Percentiles rank a stretch among this genome's conserved stretches.
Evolutionary conservation across 2,113 vertebrate species (phyloP).

Genomic region (Hypocryptadius cinnamomeus): DNA sequence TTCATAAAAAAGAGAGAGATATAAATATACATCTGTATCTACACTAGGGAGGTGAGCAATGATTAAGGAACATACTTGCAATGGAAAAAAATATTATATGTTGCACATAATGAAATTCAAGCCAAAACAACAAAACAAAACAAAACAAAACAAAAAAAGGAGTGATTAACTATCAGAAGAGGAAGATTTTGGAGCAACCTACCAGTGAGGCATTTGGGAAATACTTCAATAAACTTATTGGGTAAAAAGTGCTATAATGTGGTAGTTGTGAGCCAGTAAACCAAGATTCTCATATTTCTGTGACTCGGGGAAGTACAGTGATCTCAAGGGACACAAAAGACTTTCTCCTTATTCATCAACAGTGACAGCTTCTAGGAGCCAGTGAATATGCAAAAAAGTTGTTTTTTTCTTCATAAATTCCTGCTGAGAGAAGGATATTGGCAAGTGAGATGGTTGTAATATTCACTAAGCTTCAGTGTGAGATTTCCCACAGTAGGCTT

Average conservation of each 20-base stretch:
- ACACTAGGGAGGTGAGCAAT: neutral
- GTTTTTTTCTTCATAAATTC: neutral
- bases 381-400: neutral
- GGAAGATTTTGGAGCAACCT: neutral
- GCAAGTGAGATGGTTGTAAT: neutral
- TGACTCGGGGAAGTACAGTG: neutral
- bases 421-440: neutral
- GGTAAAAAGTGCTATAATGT: neutral
- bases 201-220: neutral
- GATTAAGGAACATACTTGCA: neutral
- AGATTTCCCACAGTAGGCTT: neutral
- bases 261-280: neutral
- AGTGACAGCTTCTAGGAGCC: neutral
- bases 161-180: neutral
- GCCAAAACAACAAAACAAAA: neutral
- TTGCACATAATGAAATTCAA: neutral
- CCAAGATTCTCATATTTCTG: neutral
- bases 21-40: neutral
- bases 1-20: neutral
- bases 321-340: neutral
- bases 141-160: neutral
- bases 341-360: neutral
- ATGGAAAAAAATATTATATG: neutral
- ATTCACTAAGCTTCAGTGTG: neutral
- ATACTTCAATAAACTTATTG: neutral